Evolutionary conservation across 2,888 invertebrate species (phyloP), one percentile per base, ranked within the genome.

Genomic region (Fragum whitleyi): DNA sequence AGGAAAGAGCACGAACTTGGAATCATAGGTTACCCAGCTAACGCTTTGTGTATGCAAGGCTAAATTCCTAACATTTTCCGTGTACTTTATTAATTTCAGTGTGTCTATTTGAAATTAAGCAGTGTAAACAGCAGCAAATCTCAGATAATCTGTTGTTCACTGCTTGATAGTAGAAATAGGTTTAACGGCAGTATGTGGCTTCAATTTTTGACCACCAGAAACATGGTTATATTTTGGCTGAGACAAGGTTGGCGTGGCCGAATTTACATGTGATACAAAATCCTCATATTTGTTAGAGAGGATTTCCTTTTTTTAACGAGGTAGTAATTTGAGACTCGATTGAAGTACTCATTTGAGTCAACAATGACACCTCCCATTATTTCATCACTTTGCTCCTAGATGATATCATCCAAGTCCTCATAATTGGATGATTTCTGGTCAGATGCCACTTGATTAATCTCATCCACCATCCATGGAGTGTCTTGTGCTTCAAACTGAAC

Each of bases 21-120:
- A 42, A 57, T 61, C 68, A 61, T 77, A 77, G 5, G 65, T 29
- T 2, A 47, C 16, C 55, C 65, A 77, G 16, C 68, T 47, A 21
- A n/a, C 28, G 29, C 68, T 47, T n/a, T 53, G n/a, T 32, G 28
- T 26, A 16, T 68, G 42, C 16, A 16, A 5, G 2, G 77, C 77
- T n/a, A 77, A 32, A 51, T 72, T 73, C 14, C 72, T 21, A 0
- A 73, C 77, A 26, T 72, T 77, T 47, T 77, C 77, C 47, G 16
- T 23, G 36, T 77, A 72, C 32, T 77, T 77, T 11, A 77, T 23
- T 16, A 77, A 51, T 16, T 57, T 29, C 0, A 67, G 73, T 2
- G 68, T 36, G 57, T 72, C 73, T 19, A 16, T 19, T 3, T 72
- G 77, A 23, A 59, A 68, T 21, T 59, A 42, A 11, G 29, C 29